A percentile compares a stretch with the other conserved stretches of the same genome.
These are phyloP conservation scores for Calephelis virginiensis DNA, from an alignment of 1,140 invertebrate genomes.

Conservation along the genomic window DNA sequence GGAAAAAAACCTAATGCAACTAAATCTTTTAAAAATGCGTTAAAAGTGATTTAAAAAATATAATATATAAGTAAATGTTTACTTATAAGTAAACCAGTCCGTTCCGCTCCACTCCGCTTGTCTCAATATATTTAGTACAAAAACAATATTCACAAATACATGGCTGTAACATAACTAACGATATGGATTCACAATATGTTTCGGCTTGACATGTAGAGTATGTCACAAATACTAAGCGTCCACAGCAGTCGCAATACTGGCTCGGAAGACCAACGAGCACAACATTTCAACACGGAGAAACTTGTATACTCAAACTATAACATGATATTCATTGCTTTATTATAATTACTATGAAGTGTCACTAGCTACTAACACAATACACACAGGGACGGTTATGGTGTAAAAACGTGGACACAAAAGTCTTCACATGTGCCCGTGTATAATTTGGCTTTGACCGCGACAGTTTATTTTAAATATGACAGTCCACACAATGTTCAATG, in stretches of 20 bases:
- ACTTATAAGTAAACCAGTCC: not conserved
- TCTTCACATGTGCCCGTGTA: too few species aligned
- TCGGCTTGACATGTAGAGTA: slow-evolving; percentile 34
- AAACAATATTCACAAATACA: slow-evolving; percentile 16
- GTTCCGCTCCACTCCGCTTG: not conserved
- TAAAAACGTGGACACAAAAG: too few species aligned
- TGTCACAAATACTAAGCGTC: slow-evolving; percentile 9
- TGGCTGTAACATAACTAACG: slow-evolving; percentile 32
- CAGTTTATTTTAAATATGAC: too few species aligned
- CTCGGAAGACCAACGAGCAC: slow-evolving; percentile 12
- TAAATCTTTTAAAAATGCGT: too few species aligned
- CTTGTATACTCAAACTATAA: not conserved
- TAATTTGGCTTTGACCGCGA: too few species aligned
- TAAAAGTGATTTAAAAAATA: too few species aligned
- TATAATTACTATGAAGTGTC: not conserved
- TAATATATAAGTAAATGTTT: not conserved
- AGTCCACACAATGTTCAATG: too few species aligned
- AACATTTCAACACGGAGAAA: not conserved
- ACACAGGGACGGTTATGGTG: not conserved
- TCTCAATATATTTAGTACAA: not conserved
- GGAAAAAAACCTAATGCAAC: too few species aligned
- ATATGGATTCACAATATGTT: slow-evolving; percentile 56
- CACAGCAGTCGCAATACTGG: slow-evolving; percentile 1
- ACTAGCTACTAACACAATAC: not conserved
- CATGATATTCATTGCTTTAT: slow-evolving; percentile 10